phyloP scores from a whole-genome alignment of 2,888 invertebrate genomes.

The Himalopsyche tibetana region DNA sequence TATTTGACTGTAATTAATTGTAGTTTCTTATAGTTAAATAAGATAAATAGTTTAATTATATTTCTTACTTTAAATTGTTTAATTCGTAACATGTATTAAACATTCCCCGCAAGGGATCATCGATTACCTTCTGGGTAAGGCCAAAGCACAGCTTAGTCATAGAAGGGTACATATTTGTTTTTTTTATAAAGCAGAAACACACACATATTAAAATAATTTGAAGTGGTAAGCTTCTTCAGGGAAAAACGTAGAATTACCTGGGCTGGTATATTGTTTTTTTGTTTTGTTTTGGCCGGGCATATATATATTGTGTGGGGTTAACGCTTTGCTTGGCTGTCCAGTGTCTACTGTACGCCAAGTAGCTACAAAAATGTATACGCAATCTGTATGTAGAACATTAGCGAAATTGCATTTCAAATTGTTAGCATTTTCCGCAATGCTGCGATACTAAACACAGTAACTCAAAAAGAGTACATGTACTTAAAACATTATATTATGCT shows the following conservation, averaged over 20 bases:
- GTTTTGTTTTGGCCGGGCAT: neutral
- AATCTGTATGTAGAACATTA: conserved; percentile 1
- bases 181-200: neutral
- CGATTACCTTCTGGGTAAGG: no score
- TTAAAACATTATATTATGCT: no score
- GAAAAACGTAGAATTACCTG: neutral
- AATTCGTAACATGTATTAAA: neutral
- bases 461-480: no score
- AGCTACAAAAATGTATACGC: neutral
- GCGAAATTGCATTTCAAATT: conserved; percentile 5
- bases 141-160: no score
- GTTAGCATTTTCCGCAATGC: neutral
- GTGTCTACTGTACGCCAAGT: neutral
- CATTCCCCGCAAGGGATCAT: neutral
- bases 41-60: no score
- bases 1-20: no score
- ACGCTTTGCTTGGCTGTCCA: neutral
- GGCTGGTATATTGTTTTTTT: neutral
- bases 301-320: neutral
- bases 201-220: neutral
- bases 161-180: no score
- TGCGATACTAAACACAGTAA: neutral
- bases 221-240: neutral
- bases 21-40: no score
- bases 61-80: neutral